Evolutionary conservation across 2,888 invertebrate genomes (phyloP), one percentile per base, ranked within the genome.

Genomic region (Blastobasis adustella): DNA sequence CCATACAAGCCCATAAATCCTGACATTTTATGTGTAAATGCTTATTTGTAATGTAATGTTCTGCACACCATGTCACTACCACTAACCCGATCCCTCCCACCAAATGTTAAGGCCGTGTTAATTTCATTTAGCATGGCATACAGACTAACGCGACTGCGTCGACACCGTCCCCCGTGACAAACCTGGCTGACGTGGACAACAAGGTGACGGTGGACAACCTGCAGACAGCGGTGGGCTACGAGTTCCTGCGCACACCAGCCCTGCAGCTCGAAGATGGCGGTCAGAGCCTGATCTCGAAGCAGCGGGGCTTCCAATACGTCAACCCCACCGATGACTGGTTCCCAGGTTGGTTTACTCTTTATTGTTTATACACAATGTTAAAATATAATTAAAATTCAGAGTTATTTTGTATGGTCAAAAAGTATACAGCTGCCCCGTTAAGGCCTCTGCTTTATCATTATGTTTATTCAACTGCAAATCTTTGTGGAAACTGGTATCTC

Each of bases 261-360:
- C 77, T 92, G 39, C 89, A 89, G 37, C 67, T 94, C 9, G 90
- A 90, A 54, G 95, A 96, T 71, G 94, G 94, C 37, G 95, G 95
- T 0, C 90, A 91, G 63, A 89, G 90, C 52, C 90, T 91, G 61
- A 92, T 94, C 60, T 91, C 92, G 69, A 90, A 92, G 68, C 96
- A 96, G 76, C 91, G 93, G 62, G 96, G 96, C 47, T 96, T 96
- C 78, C 95, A 96, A 71, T 91, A 93, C 73, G 88, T 97, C 49
- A 96, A 96, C 81, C 96, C 97, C 1, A 94, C 94, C 0, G 94
- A 97, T 63, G 92, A 93, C 59, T 96, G 95, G 95, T 97, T 96
- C 76, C 95, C 95, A 74, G 96, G 94, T 93, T 74, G 71, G 66
- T 64, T 39, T 46, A 38, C 45, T 46, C 8, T 45, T 45, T 45